These are phyloP conservation scores for Apis florea DNA, from an alignment of 1,140 invertebrate species.

Conservation along the genomic window DNA sequence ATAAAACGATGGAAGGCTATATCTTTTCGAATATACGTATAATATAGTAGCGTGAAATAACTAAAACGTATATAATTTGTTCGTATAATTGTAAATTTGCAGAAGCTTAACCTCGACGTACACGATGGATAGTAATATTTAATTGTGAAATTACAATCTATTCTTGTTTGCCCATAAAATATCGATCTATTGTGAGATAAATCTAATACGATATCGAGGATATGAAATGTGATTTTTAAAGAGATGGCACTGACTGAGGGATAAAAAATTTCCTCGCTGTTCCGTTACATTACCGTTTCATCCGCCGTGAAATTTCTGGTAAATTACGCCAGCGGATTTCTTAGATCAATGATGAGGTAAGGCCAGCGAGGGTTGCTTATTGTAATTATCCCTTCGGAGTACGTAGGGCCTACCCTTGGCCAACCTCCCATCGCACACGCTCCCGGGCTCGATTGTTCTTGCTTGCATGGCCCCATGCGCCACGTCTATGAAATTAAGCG, in stretches of 20 bases:
- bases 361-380: constrained; percentile 65
- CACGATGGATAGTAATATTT: too few species aligned
- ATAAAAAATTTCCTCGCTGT: too few species aligned
- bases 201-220: too few species aligned
- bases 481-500: constrained; percentile 68
- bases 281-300: not conserved
- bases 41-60: not conserved
- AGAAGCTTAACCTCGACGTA: too few species aligned
- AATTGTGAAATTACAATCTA: too few species aligned
- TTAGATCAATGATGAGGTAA: constrained; percentile 61
- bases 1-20: not conserved
- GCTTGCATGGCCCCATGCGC: constrained; percentile 61
- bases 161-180: too few species aligned
- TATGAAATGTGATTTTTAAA: too few species aligned
- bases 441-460: constrained; percentile 68
- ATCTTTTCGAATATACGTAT: not conserved
- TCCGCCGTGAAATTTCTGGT: constrained; percentile 30
- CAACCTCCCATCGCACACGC: constrained; percentile 59
- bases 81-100: too few species aligned
- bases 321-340: constrained; percentile 62
- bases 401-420: constrained; percentile 60
- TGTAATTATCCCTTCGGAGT: constrained; percentile 67
- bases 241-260: too few species aligned
- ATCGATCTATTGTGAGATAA: too few species aligned
- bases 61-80: too few species aligned